Conservation (phyloP, 2,113 vertebrate genomes). For the Cyprinodon variegatus region DNA sequence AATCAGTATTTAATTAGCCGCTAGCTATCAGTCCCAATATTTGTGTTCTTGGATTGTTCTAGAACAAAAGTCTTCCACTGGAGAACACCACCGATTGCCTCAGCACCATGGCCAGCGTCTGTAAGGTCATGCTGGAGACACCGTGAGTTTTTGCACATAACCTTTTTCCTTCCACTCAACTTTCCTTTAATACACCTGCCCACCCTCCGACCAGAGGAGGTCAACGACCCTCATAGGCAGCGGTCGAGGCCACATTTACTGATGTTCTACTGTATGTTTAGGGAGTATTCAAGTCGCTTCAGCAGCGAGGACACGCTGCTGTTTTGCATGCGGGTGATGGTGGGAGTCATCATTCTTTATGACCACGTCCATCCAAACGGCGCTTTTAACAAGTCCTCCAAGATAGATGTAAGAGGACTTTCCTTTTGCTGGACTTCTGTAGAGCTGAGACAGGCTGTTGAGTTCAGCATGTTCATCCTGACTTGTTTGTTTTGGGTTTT, state of each 20-base stretch:
- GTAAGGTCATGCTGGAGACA: conserved; percentile 99
- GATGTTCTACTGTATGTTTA: conserved; percentile 48
- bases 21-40: not conserved
- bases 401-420: conserved; percentile 90
- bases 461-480: conserved; percentile 7
- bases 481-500: not conserved
- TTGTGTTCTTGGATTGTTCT: not conserved
- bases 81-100: conserved; percentile 99
- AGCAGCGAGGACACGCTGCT: conserved; percentile 94
- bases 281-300: conserved; percentile 95
- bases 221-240: not conserved
- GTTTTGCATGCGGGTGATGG: conserved; percentile 99
- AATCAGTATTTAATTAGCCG: too few relatives aligned
- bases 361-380: conserved; percentile 98
- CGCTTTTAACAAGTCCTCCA: conserved; percentile 97
- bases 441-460: not conserved
- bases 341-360: conserved; percentile 97
- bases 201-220: too few relatives aligned
- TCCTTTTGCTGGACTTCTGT: not conserved
- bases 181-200: too few relatives aligned
- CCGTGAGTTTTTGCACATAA: conserved; percentile 85
- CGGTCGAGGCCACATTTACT: not conserved
- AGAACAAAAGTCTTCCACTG: conserved; percentile 97
- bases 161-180: not conserved
- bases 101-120: conserved; percentile 98